Base-by-base conservation (phyloP, 2,888 invertebrate species). In the Dichetophora obliterata region DNA sequence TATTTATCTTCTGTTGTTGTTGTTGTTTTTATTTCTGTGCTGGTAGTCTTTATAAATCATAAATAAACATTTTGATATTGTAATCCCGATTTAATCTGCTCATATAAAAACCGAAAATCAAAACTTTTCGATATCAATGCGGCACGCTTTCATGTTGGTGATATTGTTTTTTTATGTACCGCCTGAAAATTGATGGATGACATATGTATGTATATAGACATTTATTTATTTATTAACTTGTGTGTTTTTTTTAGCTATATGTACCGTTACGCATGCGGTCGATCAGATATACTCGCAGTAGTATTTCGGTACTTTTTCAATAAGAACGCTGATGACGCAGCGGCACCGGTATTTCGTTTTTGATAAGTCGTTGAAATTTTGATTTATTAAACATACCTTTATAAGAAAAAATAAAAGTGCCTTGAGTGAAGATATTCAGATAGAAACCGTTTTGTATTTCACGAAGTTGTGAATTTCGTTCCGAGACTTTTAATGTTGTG, bases 11-110 rank as follows among this genome's bases (percentile, higher is more conserved):
- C 77, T 65, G 77, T 65, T 59, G 74, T 77, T 77, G 61, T 68
- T 54, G 66, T 76, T 71, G 76, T 82, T 81, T 79, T 81, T 81
- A 79, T 82, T 83, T 84, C 78, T 72, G 80, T 79, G 68, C 19
- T 76, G 79, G 72, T 61, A 69, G 72, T 57, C 78, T 81, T 81
- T 80, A 86, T 85, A 86, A 87, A 85, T 86, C 86, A 84, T 83
- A 83, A 83, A 84, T 82, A 86, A 85, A 86, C 86, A 83, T 85
- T 86, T 85, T 86, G 86, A 86, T 85, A 83, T 85, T 81, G 85
- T 85, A 86, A 86, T 86, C 86, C 85, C 82, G 83, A 84, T 83
- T 85, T 85, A 81, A 80, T 80, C 79, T 50, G 66, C 50, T 75
- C 75, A 75, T 34, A 78, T 79, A 79, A 80, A 77, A 79, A 78